A percentile compares a stretch with the other conserved stretches of the same genome.
phyloP scores from a whole-genome alignment of 2,113 vertebrate species.

The Sinocyclocheilus rhinocerous region DNA sequence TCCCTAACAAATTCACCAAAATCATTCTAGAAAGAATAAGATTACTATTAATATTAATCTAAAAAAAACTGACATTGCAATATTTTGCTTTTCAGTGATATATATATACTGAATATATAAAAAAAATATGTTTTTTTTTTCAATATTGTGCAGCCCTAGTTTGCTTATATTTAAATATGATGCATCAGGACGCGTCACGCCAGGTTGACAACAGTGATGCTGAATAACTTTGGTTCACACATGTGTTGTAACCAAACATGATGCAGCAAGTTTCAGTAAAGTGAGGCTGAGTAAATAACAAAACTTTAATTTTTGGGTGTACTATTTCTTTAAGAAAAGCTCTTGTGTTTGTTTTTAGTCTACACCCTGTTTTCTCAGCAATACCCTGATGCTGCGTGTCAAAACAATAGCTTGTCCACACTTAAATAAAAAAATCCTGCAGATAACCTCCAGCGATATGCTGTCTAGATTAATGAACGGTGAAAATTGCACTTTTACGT shows the following conservation, averaged over 20 bases:
- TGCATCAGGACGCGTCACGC: background rate
- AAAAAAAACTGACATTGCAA: too few relatives aligned
- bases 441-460: slow-evolving; percentile 1
- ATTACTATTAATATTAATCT: too few relatives aligned
- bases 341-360: background rate
- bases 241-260: background rate
- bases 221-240: background rate
- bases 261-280: background rate
- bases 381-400: background rate
- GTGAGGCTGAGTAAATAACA: background rate
- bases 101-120: too few relatives aligned
- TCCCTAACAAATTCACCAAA: background rate
- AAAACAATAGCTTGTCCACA: background rate
- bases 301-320: too few relatives aligned
- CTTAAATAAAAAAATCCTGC: background rate
- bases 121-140: too few relatives aligned
- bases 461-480: slow-evolving; percentile 38
- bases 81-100: too few relatives aligned
- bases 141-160: background rate
- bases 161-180: background rate
- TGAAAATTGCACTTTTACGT: slow-evolving; percentile 30
- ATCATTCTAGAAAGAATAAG: background rate
- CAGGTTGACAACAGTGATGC: background rate
- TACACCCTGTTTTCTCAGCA: background rate
- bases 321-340: background rate